Base-by-base conservation (phyloP, 2,113 vertebrate species). In the Elgaria multicarinata region DNA sequence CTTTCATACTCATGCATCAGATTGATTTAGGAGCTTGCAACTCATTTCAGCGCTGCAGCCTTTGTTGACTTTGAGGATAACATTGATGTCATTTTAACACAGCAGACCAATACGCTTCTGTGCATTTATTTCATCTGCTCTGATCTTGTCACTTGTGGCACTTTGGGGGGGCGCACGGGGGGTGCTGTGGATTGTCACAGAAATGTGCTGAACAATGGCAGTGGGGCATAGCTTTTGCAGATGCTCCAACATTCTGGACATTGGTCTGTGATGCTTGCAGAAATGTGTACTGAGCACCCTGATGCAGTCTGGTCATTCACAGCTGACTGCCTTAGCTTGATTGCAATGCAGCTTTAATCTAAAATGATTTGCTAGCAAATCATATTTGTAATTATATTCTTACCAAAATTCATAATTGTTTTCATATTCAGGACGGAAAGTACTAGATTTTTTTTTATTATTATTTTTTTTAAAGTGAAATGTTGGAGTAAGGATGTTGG, bases 341-440 rank as follows among this genome's bases (percentile, higher is more conserved):
- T 81, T 92, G 90, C 83, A 80, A 1, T 80, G 4, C 85, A 71
- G 7, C 92, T 90, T 83, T 5, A 2, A 0, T 4, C 71, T 64
- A 86, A 78, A 55, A 91, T 88, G 50, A 55, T 87, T 93, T 93
- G 86, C 82, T 91, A 71, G 88, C 82, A 93, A 92, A 83, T 39
- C 53, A 8, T 84, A 39, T 89, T 69, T 93, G 75, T 79, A 89
- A 92, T 93, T 91, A 90, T 71, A 42, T 78, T 90, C 94, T 62
- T 62, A 20, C 58, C 58, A 62, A 12, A 20, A 62, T 62, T 20
- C 58, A 62, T 20, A 50, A 53, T 9, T 53, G 7, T 53, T 12
- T 53, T 10, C 50, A 53, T 53, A 53, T 53, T 53, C 50, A 7
- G 10, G 1, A 53, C 12, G 50, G 50, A 53, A 53, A 53, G 50